These are phyloP conservation scores for Agrotis exclamationis DNA, from an alignment of 2,888 invertebrate species.

Conservation along the genomic window DNA sequence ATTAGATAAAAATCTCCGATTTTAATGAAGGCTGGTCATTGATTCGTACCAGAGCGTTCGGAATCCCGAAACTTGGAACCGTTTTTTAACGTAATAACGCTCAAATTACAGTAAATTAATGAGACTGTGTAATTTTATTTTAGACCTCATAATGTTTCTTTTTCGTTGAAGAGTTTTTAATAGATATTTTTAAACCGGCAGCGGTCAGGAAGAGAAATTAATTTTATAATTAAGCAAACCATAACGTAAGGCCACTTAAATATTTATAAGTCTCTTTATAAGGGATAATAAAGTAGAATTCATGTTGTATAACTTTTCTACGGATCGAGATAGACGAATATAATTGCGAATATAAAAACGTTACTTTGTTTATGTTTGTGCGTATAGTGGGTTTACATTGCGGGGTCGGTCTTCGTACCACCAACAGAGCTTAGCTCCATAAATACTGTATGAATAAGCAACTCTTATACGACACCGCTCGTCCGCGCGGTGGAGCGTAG, in stretches of 20 bases:
- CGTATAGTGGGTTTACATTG: background rate
- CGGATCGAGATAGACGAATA: background rate
- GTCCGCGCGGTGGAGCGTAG: no score
- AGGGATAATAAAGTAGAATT: slow-evolving; percentile 43
- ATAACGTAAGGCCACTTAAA: slow-evolving; percentile 25
- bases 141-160: slow-evolving; percentile 14
- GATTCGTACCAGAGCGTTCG: slow-evolving; percentile 37
- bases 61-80: slow-evolving; percentile 18
- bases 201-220: slow-evolving; percentile 36
- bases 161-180: slow-evolving; percentile 45
- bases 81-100: slow-evolving; percentile 50
- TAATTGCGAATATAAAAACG: no score
- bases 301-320: slow-evolving; percentile 23
- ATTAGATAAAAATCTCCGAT: slow-evolving; percentile 58
- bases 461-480: no score
- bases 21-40: slow-evolving; percentile 57
- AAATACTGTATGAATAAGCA: background rate
- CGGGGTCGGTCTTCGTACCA: background rate
- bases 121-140: slow-evolving; percentile 48
- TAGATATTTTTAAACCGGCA: slow-evolving; percentile 33
- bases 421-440: background rate
- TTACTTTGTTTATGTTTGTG: slow-evolving; percentile 11
- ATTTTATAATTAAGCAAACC: slow-evolving; percentile 45
- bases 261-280: slow-evolving; percentile 45
- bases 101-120: slow-evolving; percentile 54